These are phyloP conservation scores for Copsychus sechellarum DNA, from an alignment of 2,113 vertebrate species.

Conservation along the genomic window DNA sequence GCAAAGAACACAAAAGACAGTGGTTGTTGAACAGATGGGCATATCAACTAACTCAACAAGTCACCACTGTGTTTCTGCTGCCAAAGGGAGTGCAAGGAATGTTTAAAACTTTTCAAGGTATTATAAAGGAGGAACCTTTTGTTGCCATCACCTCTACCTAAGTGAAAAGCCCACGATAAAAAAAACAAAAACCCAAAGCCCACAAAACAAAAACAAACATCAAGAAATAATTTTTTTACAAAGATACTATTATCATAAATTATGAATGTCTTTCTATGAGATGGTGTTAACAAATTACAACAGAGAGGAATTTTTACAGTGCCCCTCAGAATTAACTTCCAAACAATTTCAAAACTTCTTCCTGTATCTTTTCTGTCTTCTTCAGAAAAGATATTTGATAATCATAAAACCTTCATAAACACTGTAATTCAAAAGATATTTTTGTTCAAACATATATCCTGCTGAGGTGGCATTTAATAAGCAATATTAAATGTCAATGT, in stretches of 20 bases:
- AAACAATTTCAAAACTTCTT: neutral
- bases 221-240: neutral
- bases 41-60: neutral
- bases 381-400: neutral
- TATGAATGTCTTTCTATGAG: neutral
- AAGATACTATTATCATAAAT: neutral
- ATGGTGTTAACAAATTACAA: neutral
- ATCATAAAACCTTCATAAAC: neutral
- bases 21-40: fast-evolving
- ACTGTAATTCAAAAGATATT: neutral
- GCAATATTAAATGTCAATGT: neutral
- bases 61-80: neutral
- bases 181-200: neutral
- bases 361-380: neutral
- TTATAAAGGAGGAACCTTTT: neutral
- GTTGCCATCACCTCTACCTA: neutral
- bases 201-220: neutral
- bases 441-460: neutral
- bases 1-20: neutral
- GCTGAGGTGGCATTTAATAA: neutral
- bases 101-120: neutral
- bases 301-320: neutral
- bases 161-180: neutral
- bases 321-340: neutral
- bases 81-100: neutral